Percentiles rank a stretch among this genome's conserved stretches.
phyloP scores from a whole-genome alignment of 2,113 vertebrate species.

The Pollachius pollachius region DNA sequence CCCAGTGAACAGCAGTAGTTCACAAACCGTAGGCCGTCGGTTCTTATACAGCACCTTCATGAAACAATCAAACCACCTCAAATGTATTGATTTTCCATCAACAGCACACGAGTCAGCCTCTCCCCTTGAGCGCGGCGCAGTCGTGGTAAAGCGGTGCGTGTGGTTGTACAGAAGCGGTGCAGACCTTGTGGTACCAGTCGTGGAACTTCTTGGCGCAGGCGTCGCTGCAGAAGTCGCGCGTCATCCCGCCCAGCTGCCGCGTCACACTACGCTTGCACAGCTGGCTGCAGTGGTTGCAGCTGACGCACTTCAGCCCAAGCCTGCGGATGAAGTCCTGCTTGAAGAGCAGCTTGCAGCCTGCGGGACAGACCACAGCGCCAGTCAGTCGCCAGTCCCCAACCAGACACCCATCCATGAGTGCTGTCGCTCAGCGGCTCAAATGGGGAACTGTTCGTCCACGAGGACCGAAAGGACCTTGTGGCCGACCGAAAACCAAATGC shows the following conservation, averaged over 20 bases:
- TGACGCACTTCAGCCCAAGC: constrained; percentile 95
- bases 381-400: background rate
- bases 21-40: too few species aligned
- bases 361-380: background rate
- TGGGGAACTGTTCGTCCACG: too few species aligned
- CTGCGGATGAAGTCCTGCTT: constrained; percentile 96
- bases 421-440: too few species aligned
- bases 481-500: too few species aligned
- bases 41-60: too few species aligned
- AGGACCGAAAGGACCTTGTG: too few species aligned
- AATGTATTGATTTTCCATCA: too few species aligned
- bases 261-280: constrained; percentile 92
- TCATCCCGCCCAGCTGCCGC: constrained; percentile 86
- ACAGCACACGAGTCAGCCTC: too few species aligned
- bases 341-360: constrained; percentile 96
- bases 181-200: constrained; percentile 98
- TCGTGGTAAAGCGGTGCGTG: background rate
- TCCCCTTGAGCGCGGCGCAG: background rate
- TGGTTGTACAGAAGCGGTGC: background rate
- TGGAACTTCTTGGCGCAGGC: constrained; percentile 91
- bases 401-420: too few species aligned
- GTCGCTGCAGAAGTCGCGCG: constrained; percentile 95
- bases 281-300: constrained; percentile 96
- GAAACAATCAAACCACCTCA: too few species aligned
- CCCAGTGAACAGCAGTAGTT: too few species aligned